A percentile compares a stretch with the other conserved stretches of the same genome.
These are phyloP conservation scores for Acomys russatus DNA, from an alignment of 2,797 vertebrate genomes.

Conservation along the genomic window DNA sequence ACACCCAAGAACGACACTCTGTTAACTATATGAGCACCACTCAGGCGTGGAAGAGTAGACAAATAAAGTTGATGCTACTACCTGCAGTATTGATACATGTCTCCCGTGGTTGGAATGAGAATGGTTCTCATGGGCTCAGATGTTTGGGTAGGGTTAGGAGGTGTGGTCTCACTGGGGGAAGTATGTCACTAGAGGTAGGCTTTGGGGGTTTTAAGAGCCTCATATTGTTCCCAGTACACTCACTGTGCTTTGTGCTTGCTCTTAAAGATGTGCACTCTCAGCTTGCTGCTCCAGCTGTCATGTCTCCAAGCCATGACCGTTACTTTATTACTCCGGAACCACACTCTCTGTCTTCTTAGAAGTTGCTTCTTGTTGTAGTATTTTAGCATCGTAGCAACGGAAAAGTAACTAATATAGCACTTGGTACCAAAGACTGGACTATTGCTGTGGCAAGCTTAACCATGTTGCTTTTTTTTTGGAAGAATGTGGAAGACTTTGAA, in stretches of 20 bases:
- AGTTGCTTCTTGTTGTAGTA: not conserved
- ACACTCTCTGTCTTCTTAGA: not conserved
- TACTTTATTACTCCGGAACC: not conserved
- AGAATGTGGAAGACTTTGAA: not conserved
- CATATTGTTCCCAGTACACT: too few relatives aligned
- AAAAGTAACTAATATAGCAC: not conserved
- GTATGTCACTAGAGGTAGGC: too few relatives aligned
- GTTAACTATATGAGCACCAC: not conserved
- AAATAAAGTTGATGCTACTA: not conserved
- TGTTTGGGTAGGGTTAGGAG: not conserved
- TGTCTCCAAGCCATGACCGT: too few relatives aligned
- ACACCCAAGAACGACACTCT: not conserved
- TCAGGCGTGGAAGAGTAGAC: not conserved
- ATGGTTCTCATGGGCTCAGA: not conserved
- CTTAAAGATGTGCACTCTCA: not conserved
- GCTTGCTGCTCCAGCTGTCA: not conserved
- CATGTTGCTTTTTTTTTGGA: not conserved
- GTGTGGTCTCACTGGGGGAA: not conserved
- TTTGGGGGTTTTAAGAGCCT: not conserved
- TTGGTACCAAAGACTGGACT: not conserved
- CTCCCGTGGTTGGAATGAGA: not conserved
- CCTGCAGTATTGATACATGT: not conserved
- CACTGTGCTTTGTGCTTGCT: not conserved
- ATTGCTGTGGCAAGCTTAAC: too few relatives aligned
- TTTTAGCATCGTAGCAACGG: not conserved